A percentile compares a stretch with the other conserved stretches of the same genome.
phyloP scores from a whole-genome alignment of 1,140 invertebrate species.

The Eriosoma lanigerum region DNA sequence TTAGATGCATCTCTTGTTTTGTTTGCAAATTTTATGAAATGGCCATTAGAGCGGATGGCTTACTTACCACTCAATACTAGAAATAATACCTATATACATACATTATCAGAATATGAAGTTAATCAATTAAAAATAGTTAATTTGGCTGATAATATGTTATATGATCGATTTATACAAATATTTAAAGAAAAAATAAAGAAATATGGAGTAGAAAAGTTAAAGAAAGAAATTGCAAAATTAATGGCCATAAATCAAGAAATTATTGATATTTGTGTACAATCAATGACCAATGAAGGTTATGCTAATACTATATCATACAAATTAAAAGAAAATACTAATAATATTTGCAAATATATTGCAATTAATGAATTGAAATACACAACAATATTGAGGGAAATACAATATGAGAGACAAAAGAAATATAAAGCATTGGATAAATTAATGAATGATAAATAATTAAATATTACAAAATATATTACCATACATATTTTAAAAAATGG shows the following conservation, averaged over 20 bases:
- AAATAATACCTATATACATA: slow-evolving; percentile 3
- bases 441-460: slow-evolving; percentile 34
- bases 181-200: slow-evolving; percentile 55
- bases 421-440: slow-evolving; percentile 45
- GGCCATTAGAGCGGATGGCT: slow-evolving; percentile 60
- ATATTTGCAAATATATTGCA: slow-evolving; percentile 52
- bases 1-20: slow-evolving; percentile 63
- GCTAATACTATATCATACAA: slow-evolving; percentile 53
- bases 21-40: slow-evolving; percentile 60
- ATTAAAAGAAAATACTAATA: slow-evolving; percentile 49
- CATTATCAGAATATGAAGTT: slow-evolving; percentile 47
- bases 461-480: slow-evolving; percentile 31
- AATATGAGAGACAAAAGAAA: slow-evolving; percentile 51
- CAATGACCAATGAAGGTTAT: slow-evolving; percentile 53
- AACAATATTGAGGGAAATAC: slow-evolving; percentile 51
- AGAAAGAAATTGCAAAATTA: slow-evolving; percentile 54
- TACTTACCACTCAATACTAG: slow-evolving; percentile 59
- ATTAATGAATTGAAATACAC: slow-evolving; percentile 54
- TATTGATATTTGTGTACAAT: slow-evolving; percentile 53
- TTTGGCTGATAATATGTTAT: slow-evolving; percentile 57
- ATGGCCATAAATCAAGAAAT: slow-evolving; percentile 53
- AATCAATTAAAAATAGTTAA: slow-evolving; percentile 55
- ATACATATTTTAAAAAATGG: not conserved
- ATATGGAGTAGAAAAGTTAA: slow-evolving; percentile 57
- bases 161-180: slow-evolving; percentile 57